Percentiles rank a stretch among this genome's conserved stretches.
These are phyloP conservation scores for Ceuthmochares aereus DNA, from an alignment of 2,113 vertebrate genomes.

Conservation along the genomic window DNA sequence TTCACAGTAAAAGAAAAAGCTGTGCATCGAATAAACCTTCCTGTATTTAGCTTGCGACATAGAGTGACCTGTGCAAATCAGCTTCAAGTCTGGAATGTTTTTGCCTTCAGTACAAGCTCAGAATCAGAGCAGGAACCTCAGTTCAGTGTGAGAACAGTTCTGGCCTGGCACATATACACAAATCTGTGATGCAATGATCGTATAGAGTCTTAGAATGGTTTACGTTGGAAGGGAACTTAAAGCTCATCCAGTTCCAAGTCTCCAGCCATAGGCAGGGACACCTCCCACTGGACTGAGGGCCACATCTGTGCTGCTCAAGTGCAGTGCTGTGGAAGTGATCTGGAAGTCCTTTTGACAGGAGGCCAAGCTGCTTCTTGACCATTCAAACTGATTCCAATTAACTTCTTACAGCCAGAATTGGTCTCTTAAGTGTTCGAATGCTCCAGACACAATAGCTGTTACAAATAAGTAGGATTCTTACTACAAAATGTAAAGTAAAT, in stretches of 20 bases:
- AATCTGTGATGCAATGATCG: too few species aligned
- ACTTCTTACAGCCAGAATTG: background rate
- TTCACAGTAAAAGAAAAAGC: background rate
- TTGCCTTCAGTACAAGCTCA: background rate
- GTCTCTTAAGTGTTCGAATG: background rate
- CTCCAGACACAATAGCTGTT: background rate
- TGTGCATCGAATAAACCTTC: background rate
- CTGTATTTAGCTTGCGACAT: background rate
- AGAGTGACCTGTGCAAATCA: background rate
- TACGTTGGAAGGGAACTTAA: too few species aligned
- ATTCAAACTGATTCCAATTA: background rate
- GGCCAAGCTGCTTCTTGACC: background rate
- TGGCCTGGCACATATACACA: background rate
- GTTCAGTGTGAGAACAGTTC: background rate
- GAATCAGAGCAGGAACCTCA: background rate
- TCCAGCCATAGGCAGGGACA: too few species aligned
- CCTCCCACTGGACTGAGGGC: background rate
- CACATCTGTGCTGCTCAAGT: background rate
- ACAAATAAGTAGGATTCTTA: background rate
- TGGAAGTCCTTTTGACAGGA: background rate
- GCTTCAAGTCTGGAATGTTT: background rate
- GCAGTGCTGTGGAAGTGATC: background rate
- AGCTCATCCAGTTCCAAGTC: too few species aligned
- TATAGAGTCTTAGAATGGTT: too few species aligned
- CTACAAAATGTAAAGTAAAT: background rate